Percentiles rank a stretch among this genome's conserved stretches.
phyloP scores from a whole-genome alignment of 2,797 vertebrate species.

The Cyprinodon diabolis region DNA sequence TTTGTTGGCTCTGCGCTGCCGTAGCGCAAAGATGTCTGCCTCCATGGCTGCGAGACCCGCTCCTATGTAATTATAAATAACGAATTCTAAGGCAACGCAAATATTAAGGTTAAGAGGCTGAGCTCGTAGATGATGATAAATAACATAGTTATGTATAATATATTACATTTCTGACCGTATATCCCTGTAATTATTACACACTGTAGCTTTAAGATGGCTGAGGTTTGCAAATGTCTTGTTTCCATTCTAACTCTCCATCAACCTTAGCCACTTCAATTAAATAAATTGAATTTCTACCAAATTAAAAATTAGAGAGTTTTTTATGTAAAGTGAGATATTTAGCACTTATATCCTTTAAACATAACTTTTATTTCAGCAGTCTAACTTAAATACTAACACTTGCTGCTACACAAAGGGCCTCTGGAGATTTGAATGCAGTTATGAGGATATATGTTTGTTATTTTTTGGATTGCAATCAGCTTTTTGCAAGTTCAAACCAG shows the following conservation, averaged over 20 bases:
- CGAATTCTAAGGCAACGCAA: no score
- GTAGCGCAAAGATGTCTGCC: no score
- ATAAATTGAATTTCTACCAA: neutral
- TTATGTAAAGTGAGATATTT: neutral
- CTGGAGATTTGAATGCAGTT: neutral
- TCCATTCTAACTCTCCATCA: neutral
- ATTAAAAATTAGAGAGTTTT: neutral
- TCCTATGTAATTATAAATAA: no score
- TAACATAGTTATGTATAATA: no score
- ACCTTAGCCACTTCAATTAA: neutral
- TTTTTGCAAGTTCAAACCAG: neutral
- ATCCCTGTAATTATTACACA: no score
- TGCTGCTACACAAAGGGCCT: neutral
- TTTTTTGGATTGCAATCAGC: neutral
- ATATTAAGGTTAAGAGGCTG: no score
- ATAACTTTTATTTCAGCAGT: neutral
- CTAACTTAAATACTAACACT: neutral
- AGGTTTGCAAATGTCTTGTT: neutral
- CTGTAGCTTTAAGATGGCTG: no score
- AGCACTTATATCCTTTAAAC: neutral
- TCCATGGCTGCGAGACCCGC: no score
- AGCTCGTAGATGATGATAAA: no score
- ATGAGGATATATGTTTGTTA: neutral
- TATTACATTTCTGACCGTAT: no score
- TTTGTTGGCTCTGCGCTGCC: no score